Conservation (phyloP, 2,888 invertebrate genomes). For the Laspeyria flexula region DNA sequence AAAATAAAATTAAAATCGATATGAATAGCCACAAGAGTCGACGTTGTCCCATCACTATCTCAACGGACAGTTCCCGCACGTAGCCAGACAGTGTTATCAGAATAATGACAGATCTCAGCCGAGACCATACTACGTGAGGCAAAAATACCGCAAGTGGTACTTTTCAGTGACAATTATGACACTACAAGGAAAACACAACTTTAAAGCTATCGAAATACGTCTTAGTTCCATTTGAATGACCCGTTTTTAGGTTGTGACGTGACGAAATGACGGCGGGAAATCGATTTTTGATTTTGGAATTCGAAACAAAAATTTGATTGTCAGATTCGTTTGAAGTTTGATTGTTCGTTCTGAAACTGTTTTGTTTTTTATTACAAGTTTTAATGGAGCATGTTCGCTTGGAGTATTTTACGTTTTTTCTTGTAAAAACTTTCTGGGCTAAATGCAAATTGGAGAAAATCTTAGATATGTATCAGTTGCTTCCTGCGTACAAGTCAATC, state of each 20-base stretch:
- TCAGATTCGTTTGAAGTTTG: constrained; percentile 14
- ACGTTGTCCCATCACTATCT: constrained; percentile 56
- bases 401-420: constrained; percentile 1
- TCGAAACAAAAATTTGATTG: constrained; percentile 19
- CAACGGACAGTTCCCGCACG: constrained; percentile 70
- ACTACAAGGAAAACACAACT: constrained; percentile 27
- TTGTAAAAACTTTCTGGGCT: constrained; percentile 9
- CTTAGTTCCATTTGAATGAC: not conserved
- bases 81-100: constrained; percentile 81
- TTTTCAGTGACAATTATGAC: constrained; percentile 50
- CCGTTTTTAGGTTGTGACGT: constrained; percentile 35
- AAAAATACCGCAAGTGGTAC: constrained; percentile 70
- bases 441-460: constrained; percentile 22
- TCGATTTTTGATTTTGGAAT: constrained; percentile 46
- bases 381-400: constrained; percentile 4
- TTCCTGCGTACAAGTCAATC: constrained; percentile 17
- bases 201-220: constrained; percentile 2
- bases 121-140: constrained; percentile 74
- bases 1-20: constrained; percentile 31
- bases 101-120: constrained; percentile 83
- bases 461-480: constrained; percentile 16
- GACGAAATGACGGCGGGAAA: constrained; percentile 45
- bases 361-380: constrained; percentile 3
- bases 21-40: constrained; percentile 42
- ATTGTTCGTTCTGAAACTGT: constrained; percentile 13